A percentile compares a stretch with the other conserved stretches of the same genome.
These are phyloP conservation scores for Achroia grisella DNA, from an alignment of 1,140 invertebrate genomes.

Conservation along the genomic window DNA sequence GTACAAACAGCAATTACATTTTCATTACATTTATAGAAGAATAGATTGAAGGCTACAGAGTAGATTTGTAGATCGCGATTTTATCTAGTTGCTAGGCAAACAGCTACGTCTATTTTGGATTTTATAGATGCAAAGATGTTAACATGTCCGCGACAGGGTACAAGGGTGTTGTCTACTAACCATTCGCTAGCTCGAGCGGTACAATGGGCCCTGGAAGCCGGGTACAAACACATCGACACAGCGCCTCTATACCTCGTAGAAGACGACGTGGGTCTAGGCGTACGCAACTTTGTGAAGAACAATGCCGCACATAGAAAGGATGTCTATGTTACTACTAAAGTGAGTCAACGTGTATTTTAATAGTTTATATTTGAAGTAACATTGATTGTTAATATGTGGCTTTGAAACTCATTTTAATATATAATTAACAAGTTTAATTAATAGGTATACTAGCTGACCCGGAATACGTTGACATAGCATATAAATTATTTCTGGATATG, in stretches of 20 bases:
- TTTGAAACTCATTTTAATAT: no score
- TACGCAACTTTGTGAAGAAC: constrained; percentile 75
- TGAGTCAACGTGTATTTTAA: no score
- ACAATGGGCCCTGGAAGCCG: constrained; percentile 76
- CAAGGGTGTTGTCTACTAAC: constrained; percentile 40
- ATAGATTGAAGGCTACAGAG: no score
- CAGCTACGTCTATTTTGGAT: not conserved
- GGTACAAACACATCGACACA: constrained; percentile 83
- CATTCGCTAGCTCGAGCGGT: constrained; percentile 68
- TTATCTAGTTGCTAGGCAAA: not conserved
- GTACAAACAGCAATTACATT: no score
- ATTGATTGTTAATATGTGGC: no score
- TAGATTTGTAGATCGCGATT: not conserved
- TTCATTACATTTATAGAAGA: no score
- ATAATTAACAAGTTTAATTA: no score
- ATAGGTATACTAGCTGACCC: no score
- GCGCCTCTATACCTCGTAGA: constrained; percentile 79
- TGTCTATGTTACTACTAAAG: constrained; percentile 80
- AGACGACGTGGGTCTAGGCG: constrained; percentile 75
- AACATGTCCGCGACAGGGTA: constrained; percentile 32
- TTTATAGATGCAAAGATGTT: not conserved
- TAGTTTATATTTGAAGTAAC: no score
- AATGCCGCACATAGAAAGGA: constrained; percentile 76
- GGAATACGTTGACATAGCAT: no score
- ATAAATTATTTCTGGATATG: no score